Evolutionary conservation across 2,113 vertebrate genomes (phyloP), one percentile per base, ranked within the genome.

Genomic region (Electrona antarctica): DNA sequence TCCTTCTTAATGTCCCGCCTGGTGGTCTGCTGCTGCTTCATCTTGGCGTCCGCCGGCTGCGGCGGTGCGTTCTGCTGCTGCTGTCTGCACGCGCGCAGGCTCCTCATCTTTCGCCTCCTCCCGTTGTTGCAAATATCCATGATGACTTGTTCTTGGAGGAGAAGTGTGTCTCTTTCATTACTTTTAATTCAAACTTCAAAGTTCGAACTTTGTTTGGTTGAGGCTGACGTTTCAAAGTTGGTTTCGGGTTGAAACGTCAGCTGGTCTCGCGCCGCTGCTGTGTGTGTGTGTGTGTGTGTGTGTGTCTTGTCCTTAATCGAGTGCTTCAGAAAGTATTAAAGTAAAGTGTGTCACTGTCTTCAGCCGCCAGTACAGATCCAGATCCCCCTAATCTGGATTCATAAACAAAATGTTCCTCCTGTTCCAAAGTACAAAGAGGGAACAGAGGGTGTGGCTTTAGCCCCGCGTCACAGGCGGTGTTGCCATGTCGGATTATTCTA

Each of bases 81-180:
- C 69, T 81, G 73, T 76, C 76, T 87, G 82, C 76, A 78, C 62
- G 71, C 77, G 61, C 81, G 87, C 76, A 64, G 60, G 4, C 70
- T 73, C 9, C 86, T 88, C 76, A 88, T 74, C 86, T 87, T 90
- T 80, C 89, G 76, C 82, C 90, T 88, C 77, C 79, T 91, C 76
- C 72, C 89, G 67, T 83, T 87, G 76, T 89, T 81, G 79, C 85
- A 81, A 65, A 89, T 52, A 84, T 92, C 93, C 93, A 94, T 94
- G 83, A 83, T 67, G 87, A 82, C 63, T 70, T 71, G 33, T 87
- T 83, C 63, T 70, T 71, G 33, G 81, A 69, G 33, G 81, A 69
- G 62, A 47, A 56, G 69, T 81, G 76, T 81, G 84, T 81, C 14
- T 80, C 84, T 83, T 64, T 92, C 93, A 93, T 93, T 83, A 91